Evolutionary conservation across 2,113 vertebrate species (phyloP).

Genomic region (Peromyscus californicus): DNA sequence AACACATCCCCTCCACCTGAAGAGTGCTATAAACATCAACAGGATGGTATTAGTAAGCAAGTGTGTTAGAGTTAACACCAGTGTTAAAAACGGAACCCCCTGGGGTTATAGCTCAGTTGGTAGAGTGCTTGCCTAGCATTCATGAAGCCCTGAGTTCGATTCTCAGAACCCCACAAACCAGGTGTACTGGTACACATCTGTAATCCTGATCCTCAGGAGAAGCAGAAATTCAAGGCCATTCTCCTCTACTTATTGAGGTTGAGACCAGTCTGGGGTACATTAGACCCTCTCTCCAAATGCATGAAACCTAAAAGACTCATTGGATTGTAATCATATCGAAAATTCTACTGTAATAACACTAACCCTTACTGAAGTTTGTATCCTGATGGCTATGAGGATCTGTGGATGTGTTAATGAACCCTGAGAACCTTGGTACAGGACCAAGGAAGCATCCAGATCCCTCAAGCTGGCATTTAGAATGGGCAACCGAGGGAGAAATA

Average conservation of each 20-base stretch:
- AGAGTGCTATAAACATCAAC: background rate
- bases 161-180: background rate
- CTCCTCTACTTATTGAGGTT: background rate
- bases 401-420: rapidly evolving
- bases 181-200: background rate
- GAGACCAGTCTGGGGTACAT: background rate
- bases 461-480: background rate
- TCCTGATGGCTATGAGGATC: rapidly evolving
- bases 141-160: background rate
- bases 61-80: background rate
- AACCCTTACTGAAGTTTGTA: background rate
- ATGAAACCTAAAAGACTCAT: background rate
- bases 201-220: background rate
- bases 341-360: background rate
- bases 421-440: rapidly evolving
- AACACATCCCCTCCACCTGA: background rate
- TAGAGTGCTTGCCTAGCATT: background rate
- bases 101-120: background rate
- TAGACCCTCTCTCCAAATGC: background rate
- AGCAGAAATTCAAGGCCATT: background rate
- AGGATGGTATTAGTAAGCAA: background rate
- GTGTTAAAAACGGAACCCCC: background rate
- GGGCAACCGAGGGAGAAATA: background rate
- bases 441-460: background rate
- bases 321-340: background rate